phyloP scores from a whole-genome alignment of 2,797 vertebrate genomes.

The Enteromius trimaculatus region DNA sequence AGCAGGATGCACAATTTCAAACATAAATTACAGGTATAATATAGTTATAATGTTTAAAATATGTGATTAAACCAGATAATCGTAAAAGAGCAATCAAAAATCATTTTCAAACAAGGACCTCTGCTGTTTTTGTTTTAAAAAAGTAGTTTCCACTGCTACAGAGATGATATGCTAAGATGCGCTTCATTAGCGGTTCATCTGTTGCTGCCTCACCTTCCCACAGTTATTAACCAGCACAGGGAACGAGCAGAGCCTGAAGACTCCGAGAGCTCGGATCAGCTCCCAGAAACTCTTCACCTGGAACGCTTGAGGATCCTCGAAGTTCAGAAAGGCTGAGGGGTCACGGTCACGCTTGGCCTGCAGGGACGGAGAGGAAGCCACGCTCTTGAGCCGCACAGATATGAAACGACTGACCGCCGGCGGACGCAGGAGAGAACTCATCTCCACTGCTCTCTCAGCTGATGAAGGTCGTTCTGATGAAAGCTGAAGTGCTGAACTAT shows the following conservation, averaged over 20 bases:
- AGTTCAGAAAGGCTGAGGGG: constrained; percentile 66
- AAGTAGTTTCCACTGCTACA: background rate
- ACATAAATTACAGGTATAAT: background rate
- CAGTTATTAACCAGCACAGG: constrained; percentile 82
- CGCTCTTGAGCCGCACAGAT: constrained; percentile 60
- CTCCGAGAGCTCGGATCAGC: constrained; percentile 78
- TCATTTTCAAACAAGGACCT: background rate
- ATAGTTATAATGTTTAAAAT: background rate
- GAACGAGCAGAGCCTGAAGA: constrained; percentile 85
- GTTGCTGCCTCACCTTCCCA: constrained; percentile 75
- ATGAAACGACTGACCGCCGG: constrained; percentile 51
- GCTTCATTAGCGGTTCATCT: background rate
- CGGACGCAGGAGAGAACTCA: constrained; percentile 61
- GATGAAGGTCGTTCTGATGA: background rate
- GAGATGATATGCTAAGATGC: background rate
- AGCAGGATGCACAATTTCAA: background rate
- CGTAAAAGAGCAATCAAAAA: background rate
- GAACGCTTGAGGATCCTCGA: constrained; percentile 83
- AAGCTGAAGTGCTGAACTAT: background rate
- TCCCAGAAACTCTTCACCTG: constrained; percentile 81
- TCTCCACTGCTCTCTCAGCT: background rate
- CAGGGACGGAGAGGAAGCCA: constrained; percentile 42
- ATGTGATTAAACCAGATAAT: background rate
- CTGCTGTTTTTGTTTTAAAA: background rate
- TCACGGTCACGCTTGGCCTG: constrained; percentile 3